These are phyloP conservation scores for Phyto melanocephala DNA, from an alignment of 2,888 invertebrate species.

Conservation along the genomic window DNA sequence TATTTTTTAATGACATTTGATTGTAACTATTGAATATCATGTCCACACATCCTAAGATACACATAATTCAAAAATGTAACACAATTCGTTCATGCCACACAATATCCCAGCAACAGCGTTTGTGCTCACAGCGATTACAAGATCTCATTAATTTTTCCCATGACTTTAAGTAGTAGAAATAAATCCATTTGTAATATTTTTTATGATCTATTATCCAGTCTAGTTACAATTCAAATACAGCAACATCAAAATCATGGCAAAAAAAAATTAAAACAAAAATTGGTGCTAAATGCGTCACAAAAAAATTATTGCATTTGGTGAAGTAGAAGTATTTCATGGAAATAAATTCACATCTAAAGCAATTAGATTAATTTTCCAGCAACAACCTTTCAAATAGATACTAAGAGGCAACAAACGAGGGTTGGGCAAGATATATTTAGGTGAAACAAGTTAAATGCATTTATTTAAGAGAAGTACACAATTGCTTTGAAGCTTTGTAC, in stretches of 20 bases:
- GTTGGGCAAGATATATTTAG: background rate
- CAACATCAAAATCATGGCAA: slow-evolving; percentile 26
- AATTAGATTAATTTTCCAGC: slow-evolving; percentile 59
- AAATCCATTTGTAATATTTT: slow-evolving; percentile 20
- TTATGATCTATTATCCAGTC: slow-evolving; percentile 56
- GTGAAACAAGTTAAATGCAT: background rate
- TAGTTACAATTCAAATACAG: slow-evolving; percentile 8
- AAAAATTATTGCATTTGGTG: slow-evolving; percentile 58
- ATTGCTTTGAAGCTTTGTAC: too few relatives aligned
- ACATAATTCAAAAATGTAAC: slow-evolving; percentile 5
- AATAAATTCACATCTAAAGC: slow-evolving; percentile 58
- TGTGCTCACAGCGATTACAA: slow-evolving; percentile 15
- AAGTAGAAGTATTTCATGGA: slow-evolving; percentile 37
- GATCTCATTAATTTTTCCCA: slow-evolving; percentile 59
- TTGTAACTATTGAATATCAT: background rate
- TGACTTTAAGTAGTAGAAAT: slow-evolving; percentile 27
- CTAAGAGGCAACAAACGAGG: background rate
- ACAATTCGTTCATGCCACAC: slow-evolving; percentile 8
- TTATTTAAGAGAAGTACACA: too few relatives aligned
- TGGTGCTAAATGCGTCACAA: slow-evolving; percentile 61
- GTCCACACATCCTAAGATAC: slow-evolving; percentile 10
- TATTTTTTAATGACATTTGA: slow-evolving; percentile 1
- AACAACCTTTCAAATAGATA: slow-evolving; percentile 37
- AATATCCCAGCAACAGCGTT: background rate
- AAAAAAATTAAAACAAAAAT: background rate